Percentiles rank a stretch among this genome's conserved stretches.
Evolutionary conservation across 2,113 vertebrate species (phyloP).

Genomic region (Galemys pyrenaicus): DNA sequence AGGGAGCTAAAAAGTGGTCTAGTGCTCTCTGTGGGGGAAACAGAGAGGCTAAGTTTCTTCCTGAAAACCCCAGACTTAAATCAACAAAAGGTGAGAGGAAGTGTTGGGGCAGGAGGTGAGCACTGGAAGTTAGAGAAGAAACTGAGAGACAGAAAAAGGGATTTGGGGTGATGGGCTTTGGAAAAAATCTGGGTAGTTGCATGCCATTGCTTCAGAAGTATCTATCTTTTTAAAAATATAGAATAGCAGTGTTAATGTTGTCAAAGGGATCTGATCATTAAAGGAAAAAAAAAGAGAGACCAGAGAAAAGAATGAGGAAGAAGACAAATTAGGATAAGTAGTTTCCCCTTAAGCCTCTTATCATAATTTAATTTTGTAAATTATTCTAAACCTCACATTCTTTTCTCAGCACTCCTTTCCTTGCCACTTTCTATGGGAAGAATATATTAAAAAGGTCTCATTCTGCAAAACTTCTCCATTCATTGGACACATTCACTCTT

Average conservation of each 20-base stretch:
- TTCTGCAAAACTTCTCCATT: background rate
- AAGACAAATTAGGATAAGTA: background rate
- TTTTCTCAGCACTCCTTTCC: background rate
- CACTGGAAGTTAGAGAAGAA: background rate
- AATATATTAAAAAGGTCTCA: background rate
- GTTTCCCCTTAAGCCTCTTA: background rate
- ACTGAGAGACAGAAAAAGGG: background rate
- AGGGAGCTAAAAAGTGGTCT: background rate
- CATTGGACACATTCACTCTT: background rate
- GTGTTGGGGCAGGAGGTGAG: background rate
- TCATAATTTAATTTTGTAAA: background rate
- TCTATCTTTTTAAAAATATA: background rate
- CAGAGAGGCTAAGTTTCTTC: background rate
- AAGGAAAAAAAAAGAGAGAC: background rate
- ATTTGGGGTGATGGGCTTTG: background rate
- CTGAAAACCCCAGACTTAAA: slow-evolving; percentile 1
- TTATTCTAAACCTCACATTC: background rate
- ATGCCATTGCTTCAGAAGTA: background rate
- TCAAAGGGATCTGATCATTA: background rate
- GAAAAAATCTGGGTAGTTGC: background rate
- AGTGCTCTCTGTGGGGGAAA: background rate
- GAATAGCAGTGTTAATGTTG: background rate
- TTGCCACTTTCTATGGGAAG: background rate
- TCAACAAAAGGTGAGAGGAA: slow-evolving; percentile 46
- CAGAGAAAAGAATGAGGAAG: background rate